These are phyloP conservation scores for Muscidifurax raptorellus DNA, from an alignment of 1,140 invertebrate species.

Conservation along the genomic window DNA sequence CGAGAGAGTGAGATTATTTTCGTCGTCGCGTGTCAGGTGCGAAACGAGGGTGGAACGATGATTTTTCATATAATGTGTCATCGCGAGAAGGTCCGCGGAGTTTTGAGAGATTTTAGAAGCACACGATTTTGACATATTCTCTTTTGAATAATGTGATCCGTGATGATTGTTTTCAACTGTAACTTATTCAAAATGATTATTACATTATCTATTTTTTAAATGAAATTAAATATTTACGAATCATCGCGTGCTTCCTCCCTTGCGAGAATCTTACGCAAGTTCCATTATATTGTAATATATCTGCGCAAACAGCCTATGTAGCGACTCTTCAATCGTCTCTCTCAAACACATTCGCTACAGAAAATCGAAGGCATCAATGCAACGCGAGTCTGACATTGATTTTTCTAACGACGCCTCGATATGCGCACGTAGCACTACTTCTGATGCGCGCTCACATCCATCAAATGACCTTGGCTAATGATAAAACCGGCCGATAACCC, in stretches of 20 bases:
- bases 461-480: constrained; percentile 42
- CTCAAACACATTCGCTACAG: not conserved
- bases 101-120: too few relatives aligned
- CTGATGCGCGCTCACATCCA: not conserved
- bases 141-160: too few relatives aligned
- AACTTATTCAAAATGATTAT: not conserved
- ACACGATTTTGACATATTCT: too few relatives aligned
- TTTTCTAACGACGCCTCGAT: constrained; percentile 40
- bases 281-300: not conserved
- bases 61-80: too few relatives aligned
- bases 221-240: not conserved
- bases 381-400: constrained; percentile 47
- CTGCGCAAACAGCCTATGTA: not conserved
- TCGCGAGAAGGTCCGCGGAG: too few relatives aligned
- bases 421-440: not conserved
- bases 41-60: too few relatives aligned
- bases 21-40: too few relatives aligned
- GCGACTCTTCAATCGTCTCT: not conserved
- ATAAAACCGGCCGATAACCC: constrained; percentile 43
- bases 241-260: too few relatives aligned
- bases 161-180: too few relatives aligned
- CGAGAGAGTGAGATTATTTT: not conserved
- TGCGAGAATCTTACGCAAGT: constrained; percentile 15
- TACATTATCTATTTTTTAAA: not conserved
- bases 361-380: constrained; percentile 5